Conservation (phyloP, 2,888 invertebrate genomes). For the Hipparchia semele region DNA sequence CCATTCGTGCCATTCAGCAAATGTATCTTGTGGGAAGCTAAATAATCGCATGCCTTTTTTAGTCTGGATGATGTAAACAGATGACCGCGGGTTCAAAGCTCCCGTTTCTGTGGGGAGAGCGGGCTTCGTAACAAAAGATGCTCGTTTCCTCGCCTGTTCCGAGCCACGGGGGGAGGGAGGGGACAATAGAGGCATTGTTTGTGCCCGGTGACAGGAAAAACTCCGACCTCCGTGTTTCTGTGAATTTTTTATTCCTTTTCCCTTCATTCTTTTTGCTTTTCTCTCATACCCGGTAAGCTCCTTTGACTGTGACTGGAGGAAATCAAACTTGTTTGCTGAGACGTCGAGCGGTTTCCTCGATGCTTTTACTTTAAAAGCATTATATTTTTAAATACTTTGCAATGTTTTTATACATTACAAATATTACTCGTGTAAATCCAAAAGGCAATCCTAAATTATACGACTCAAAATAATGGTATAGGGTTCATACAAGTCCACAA, state of each 20-base stretch:
- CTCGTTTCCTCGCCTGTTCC: constrained; percentile 76
- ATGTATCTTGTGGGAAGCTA: constrained; percentile 49
- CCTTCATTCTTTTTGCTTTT: constrained; percentile 60
- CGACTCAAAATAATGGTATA: too few relatives aligned
- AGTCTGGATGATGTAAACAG: constrained; percentile 74
- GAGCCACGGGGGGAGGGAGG: constrained; percentile 51
- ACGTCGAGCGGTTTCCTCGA: constrained; percentile 31
- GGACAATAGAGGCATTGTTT: constrained; percentile 80
- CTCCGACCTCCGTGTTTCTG: constrained; percentile 82
- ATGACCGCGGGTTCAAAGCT: constrained; percentile 78
- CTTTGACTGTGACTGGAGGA: constrained; percentile 71
- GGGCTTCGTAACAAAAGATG: constrained; percentile 78
- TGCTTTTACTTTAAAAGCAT: constrained; percentile 39
- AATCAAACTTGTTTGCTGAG: constrained; percentile 70
- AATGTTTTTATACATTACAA: neutral
- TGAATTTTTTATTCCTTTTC: constrained; percentile 79
- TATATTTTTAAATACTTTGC: constrained; percentile 11
- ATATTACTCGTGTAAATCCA: neutral
- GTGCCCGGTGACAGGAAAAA: constrained; percentile 83
- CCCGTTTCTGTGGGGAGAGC: constrained; percentile 66
- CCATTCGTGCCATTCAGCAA: constrained; percentile 36
- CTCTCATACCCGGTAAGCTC: constrained; percentile 63
- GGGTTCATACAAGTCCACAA: too few relatives aligned
- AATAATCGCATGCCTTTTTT: constrained; percentile 66
- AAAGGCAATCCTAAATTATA: neutral